These are phyloP conservation scores for Drymodes brunneopygia DNA, from an alignment of 2,113 vertebrate species.

Conservation along the genomic window DNA sequence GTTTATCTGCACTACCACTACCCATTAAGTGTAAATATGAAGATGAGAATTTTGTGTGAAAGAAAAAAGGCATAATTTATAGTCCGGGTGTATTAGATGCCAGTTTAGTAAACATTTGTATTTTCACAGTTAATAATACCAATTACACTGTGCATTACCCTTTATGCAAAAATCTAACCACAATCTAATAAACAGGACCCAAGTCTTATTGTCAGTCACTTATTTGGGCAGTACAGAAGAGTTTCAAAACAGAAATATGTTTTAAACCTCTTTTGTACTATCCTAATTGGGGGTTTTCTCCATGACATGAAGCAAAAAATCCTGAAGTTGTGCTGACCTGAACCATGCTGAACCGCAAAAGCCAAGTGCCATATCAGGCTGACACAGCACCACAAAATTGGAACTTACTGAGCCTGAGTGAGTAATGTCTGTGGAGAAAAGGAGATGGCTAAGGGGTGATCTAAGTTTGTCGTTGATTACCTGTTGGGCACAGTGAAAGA, in stretches of 20 bases:
- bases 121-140: neutral
- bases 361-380: neutral
- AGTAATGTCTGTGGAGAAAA: neutral
- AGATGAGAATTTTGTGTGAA: neutral
- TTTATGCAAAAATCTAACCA: neutral
- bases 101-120: neutral
- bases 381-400: neutral
- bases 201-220: neutral
- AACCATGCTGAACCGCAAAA: fast-evolving
- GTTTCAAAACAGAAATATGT: neutral
- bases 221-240: neutral
- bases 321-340: neutral
- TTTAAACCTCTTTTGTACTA: neutral
- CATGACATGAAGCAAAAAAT: neutral
- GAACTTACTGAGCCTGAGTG: neutral
- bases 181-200: neutral
- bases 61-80: neutral
- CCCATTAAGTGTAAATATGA: neutral
- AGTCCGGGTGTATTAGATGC: neutral
- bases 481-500: neutral
- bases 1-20: neutral
- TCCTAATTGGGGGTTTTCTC: neutral
- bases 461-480: neutral
- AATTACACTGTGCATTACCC: neutral
- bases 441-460: neutral